Evolutionary conservation across 2,113 vertebrate species (phyloP).

Genomic region (Monarcha castaneiventris): DNA sequence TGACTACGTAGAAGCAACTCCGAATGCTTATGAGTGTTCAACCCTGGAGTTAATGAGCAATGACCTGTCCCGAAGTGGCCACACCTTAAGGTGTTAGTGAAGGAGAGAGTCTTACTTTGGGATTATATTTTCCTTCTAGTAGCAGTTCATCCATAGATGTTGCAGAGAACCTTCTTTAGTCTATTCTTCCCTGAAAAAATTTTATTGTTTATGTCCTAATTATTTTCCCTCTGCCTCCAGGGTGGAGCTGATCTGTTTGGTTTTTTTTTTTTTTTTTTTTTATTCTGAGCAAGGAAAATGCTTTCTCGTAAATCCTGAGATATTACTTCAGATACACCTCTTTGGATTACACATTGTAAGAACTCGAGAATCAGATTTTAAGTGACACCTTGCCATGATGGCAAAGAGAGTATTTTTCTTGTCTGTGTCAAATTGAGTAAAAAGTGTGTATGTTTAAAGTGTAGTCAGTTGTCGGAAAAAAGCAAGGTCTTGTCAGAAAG

Average conservation of each 20-base stretch:
- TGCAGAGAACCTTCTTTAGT: background rate
- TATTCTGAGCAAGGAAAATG: background rate
- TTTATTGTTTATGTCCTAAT: background rate
- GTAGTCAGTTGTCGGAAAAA: conserved; percentile 15
- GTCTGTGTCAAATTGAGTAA: conserved; percentile 6
- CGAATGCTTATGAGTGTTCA: background rate
- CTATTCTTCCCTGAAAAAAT: background rate
- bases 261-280: background rate
- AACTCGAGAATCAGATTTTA: background rate
- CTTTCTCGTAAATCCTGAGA: background rate
- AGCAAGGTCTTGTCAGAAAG: background rate
- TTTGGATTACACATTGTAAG: background rate
- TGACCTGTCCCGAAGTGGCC: background rate
- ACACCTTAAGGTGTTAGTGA: background rate
- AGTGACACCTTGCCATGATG: background rate
- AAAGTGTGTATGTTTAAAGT: background rate
- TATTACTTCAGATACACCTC: background rate
- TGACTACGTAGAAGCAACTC: background rate
- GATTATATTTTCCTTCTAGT: background rate
- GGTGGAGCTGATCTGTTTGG: background rate
- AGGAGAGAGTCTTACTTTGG: background rate
- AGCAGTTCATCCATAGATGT: background rate
- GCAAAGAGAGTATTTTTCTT: background rate
- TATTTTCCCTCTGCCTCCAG: background rate
- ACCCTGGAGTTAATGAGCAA: background rate